Evolutionary conservation across 1,140 invertebrate species (phyloP).

Genomic region (Macrobrachium nipponense): DNA sequence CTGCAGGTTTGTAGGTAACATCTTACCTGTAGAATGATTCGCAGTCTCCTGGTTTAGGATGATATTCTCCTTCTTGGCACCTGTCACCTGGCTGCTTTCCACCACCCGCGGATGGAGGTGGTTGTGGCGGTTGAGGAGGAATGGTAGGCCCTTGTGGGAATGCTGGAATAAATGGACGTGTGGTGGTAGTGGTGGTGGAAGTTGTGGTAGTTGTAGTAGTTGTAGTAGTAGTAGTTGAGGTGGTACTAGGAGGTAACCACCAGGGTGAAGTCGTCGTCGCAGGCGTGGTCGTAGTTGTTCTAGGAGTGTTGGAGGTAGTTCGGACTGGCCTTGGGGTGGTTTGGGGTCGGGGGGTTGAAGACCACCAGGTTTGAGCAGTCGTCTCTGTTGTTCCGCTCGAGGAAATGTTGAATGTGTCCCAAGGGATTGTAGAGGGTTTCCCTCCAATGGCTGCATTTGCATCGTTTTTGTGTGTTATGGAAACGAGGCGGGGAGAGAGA

Average conservation of each 20-base stretch:
- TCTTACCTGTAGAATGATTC: constrained; percentile 29
- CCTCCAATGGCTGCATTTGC: not conserved
- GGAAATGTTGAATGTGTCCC: not conserved
- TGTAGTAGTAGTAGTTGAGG: not conserved
- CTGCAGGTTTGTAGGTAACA: not conserved
- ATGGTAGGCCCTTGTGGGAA: not conserved
- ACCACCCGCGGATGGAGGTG: not conserved
- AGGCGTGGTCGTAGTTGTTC: not conserved
- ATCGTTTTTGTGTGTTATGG: too few relatives aligned
- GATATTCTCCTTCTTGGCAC: not conserved
- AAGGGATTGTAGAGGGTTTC: not conserved
- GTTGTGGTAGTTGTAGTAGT: not conserved
- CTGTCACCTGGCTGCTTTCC: constrained; percentile 23
- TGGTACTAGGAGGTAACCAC: not conserved
- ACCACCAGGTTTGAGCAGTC: not conserved
- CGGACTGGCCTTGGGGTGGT: not conserved
- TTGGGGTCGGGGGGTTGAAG: not conserved
- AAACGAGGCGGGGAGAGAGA: too few relatives aligned
- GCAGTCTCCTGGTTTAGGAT: constrained; percentile 36
- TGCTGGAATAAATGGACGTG: not conserved
- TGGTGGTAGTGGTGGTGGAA: not conserved
- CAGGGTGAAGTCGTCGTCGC: not conserved
- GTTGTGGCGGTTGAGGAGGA: not conserved
- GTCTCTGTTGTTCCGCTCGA: not conserved
- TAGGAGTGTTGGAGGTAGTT: not conserved